phyloP scores from a whole-genome alignment of 1,140 invertebrate species.

The Drosophila serrata region DNA sequence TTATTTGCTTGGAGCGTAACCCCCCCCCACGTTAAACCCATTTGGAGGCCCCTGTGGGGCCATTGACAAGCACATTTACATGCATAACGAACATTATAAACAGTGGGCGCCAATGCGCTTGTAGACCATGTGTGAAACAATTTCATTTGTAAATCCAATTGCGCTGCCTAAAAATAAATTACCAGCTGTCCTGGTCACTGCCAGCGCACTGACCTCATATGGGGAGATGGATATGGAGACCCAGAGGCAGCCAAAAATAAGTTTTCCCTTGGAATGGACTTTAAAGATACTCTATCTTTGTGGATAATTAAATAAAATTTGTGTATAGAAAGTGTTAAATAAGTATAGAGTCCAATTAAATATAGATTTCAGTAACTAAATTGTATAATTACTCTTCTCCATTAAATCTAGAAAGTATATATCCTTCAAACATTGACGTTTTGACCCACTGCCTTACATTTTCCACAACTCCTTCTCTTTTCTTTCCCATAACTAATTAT shows the following conservation, averaged over 20 bases:
- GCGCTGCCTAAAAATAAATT: conserved; percentile 62
- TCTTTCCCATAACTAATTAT: conserved; percentile 2
- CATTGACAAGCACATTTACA: conserved; percentile 33
- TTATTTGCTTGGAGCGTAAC: neutral
- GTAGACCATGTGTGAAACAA: conserved; percentile 20
- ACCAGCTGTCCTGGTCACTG: conserved; percentile 44
- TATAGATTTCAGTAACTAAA: no score
- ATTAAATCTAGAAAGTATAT: neutral
- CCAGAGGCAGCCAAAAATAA: neutral
- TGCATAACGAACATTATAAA: conserved; percentile 16
- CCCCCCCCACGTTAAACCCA: conserved; percentile 23
- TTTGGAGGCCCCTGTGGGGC: conserved; percentile 33
- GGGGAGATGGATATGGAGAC: conserved; percentile 14
- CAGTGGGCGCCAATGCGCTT: conserved; percentile 35
- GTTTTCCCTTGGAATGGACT: neutral
- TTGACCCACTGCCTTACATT: conserved; percentile 7
- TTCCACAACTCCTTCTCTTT: neutral
- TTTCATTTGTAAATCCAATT: conserved; percentile 65
- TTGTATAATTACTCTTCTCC: neutral
- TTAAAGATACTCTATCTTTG: neutral
- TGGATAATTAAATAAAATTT: neutral
- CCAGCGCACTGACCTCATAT: conserved; percentile 59
- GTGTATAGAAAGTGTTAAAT: neutral
- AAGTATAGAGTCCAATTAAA: neutral
- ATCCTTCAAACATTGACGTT: neutral